Base-by-base conservation (phyloP, 2,888 invertebrate genomes). In the Lydus trimaculatus region DNA sequence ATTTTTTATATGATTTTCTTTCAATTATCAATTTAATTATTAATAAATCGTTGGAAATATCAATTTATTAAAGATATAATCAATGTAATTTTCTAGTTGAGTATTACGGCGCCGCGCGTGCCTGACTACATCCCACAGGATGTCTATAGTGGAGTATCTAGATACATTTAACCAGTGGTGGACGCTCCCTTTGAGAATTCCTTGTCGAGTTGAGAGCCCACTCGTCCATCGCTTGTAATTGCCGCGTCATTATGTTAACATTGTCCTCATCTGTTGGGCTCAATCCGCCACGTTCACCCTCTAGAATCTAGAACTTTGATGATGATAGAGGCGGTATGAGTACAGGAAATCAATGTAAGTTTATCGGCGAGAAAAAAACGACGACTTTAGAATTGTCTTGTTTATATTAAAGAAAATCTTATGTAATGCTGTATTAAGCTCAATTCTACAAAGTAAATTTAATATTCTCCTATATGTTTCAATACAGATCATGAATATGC, bases 191-290 rank as follows among this genome's bases (percentile, higher is more conserved):
- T 61, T 58, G 76, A 76, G 75, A 72, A 76, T 73, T 75, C 65
- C 69, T 64, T 69, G 70, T 70, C 71, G 69, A 69, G 71, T 70
- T 63, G 69, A 74, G 73, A 61, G 62, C 64, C 65, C 73, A 23
- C 65, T 72, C 68, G 72, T 58, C 58, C 61, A 67, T 36, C 64
- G 63, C 70, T 67, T 72, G 73, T 73, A 77, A 75, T 76, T 74
- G 74, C 74, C 70, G 64, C 72, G 72, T 76, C 73, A 74, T 72
- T 75, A 75, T 74, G 74, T 76, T 76, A 73, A 75, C 73, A 75
- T 75, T 72, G 74, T 70, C 70, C 73, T 60, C 31, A 15, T n/a
- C 43, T 6, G 7, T 17, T 39, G 64, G 65, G 65, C 68, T 60
- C 36, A 60, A 25, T 52, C 52, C 11, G 25, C 25, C 13, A 36